These are phyloP conservation scores for Craterocephalus amniculus DNA, from an alignment of 2,797 vertebrate species.

Conservation along the genomic window DNA sequence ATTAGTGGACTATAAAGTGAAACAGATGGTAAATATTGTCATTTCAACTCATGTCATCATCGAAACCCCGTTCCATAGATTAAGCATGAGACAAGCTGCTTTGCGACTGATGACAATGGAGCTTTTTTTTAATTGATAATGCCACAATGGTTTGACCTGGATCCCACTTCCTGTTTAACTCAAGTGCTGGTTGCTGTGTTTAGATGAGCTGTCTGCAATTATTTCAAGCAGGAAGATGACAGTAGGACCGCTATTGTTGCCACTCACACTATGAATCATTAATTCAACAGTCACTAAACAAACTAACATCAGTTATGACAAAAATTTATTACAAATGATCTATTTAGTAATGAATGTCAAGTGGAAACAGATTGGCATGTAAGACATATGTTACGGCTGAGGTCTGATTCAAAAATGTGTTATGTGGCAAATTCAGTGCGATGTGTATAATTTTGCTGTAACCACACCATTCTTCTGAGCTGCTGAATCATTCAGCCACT, in stretches of 20 bases:
- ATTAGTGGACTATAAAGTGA: background rate
- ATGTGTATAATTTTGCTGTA: background rate
- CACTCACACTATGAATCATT: constrained; percentile 48
- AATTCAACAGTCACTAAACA: constrained; percentile 29
- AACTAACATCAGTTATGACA: constrained; percentile 40
- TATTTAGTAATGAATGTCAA: constrained; percentile 8
- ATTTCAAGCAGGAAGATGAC: constrained; percentile 31
- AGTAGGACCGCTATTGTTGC: constrained; percentile 36
- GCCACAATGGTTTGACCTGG: constrained; percentile 52
- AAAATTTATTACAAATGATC: constrained; percentile 23
- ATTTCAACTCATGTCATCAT: background rate
- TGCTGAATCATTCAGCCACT: background rate
- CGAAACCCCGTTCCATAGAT: constrained; percentile 24
- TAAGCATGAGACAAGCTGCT: constrained; percentile 3
- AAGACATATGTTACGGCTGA: background rate
- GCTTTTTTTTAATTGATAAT: constrained; percentile 42
- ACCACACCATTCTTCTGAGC: background rate
- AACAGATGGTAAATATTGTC: background rate
- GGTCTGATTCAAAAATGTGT: constrained; percentile 1
- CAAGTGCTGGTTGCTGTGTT: constrained; percentile 53
- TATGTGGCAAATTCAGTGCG: constrained; percentile 1
- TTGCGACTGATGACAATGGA: constrained; percentile 27
- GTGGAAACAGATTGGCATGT: constrained; percentile 6
- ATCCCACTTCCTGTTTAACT: constrained; percentile 43
- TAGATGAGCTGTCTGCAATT: constrained; percentile 52